Evolutionary conservation across 2,113 vertebrate species (phyloP).

Genomic region (Lamprologus tigripictilis): DNA sequence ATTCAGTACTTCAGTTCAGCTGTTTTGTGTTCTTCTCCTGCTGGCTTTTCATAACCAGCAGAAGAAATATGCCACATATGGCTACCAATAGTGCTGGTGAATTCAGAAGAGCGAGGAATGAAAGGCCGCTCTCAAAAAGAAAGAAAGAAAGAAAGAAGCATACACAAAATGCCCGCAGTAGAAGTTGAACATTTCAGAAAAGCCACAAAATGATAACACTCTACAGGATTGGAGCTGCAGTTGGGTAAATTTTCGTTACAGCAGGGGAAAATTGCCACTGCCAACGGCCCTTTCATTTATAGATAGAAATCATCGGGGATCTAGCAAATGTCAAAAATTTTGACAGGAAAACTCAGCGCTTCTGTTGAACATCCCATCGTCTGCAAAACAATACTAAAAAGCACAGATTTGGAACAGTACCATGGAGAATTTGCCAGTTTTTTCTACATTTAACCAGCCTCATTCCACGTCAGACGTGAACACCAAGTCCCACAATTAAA

Average conservation of each 20-base stretch:
- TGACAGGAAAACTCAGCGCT: neutral
- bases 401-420: neutral
- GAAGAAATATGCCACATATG: neutral
- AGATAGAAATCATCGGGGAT: conserved; percentile 14
- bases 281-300: conserved; percentile 8
- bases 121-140: neutral
- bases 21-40: neutral
- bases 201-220: neutral
- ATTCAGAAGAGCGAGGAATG: neutral
- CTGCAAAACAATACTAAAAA: neutral
- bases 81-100: neutral
- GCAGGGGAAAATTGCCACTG: neutral
- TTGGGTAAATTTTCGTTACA: conserved; percentile 7
- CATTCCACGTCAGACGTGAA: neutral
- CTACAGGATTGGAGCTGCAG: neutral
- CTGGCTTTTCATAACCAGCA: neutral
- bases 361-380: neutral
- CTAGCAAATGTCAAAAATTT: neutral
- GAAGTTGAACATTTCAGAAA: neutral
- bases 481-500: neutral
- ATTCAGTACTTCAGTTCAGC: neutral
- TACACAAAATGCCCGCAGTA: neutral
- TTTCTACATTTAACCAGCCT: neutral
- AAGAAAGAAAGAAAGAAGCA: neutral
- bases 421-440: neutral